phyloP scores from a whole-genome alignment of 2,113 vertebrate species.

The Podocnemis expansa region DNA sequence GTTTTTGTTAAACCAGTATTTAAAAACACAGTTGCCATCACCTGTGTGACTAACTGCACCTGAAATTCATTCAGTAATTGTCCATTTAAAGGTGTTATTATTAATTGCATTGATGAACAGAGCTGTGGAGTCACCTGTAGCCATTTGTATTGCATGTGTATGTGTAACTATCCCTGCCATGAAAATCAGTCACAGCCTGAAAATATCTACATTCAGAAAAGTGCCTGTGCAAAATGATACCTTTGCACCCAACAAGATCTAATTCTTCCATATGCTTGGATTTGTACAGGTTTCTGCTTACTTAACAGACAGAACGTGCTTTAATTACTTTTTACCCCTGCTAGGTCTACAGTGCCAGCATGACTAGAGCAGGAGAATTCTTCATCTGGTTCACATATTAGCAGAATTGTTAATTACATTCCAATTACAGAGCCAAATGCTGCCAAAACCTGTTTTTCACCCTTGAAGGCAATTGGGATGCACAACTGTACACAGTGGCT shows the following conservation, averaged over 20 bases:
- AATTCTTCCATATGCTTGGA: neutral
- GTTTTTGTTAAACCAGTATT: neutral
- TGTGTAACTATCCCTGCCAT: too few species aligned
- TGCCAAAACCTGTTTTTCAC: neutral
- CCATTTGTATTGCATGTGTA: too few species aligned
- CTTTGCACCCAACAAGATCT: neutral
- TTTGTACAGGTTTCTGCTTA: neutral
- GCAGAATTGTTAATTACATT: neutral
- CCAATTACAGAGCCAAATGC: neutral
- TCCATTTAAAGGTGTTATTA: neutral
- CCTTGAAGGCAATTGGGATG: neutral
- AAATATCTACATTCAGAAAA: neutral
- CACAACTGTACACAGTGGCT: neutral
- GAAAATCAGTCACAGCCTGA: neutral
- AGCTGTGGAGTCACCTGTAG: neutral
- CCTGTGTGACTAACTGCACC: neutral
- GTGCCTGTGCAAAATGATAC: neutral
- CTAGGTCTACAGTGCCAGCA: neutral
- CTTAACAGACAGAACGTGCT: neutral
- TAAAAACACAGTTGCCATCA: neutral
- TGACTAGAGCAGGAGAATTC: neutral
- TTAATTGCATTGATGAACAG: neutral
- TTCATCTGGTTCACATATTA: neutral
- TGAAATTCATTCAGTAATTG: neutral
- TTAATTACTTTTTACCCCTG: neutral